phyloP scores from a whole-genome alignment of 1,140 invertebrate genomes.

The Onthophagus taurus region DNA sequence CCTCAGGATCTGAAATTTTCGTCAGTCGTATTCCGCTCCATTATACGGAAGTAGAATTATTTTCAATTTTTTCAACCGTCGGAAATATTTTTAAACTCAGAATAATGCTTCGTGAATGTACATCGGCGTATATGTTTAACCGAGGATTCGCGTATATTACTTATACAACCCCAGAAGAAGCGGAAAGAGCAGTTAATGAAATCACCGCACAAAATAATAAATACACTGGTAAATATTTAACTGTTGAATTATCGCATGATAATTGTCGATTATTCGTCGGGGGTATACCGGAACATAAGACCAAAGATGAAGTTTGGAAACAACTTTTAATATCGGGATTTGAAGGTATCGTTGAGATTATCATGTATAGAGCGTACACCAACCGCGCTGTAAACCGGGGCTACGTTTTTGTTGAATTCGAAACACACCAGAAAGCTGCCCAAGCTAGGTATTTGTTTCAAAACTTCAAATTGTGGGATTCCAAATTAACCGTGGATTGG shows the following conservation, averaged over 20 bases:
- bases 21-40: slow-evolving; percentile 2
- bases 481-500: slow-evolving; percentile 1
- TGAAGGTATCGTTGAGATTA: background rate
- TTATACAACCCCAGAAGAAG: background rate
- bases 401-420: slow-evolving; percentile 6
- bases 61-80: slow-evolving; percentile 1
- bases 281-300: slow-evolving; percentile 5
- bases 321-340: background rate
- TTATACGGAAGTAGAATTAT: background rate
- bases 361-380: slow-evolving; percentile 7
- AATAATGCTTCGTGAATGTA: background rate
- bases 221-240: background rate
- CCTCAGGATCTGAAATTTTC: background rate
- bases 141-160: background rate
- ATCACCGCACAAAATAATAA: background rate
- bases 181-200: background rate
- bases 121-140: background rate
- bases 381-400: background rate
- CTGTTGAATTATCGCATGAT: background rate
- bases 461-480: background rate
- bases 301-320: slow-evolving; percentile 6
- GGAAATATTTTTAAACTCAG: slow-evolving; percentile 4
- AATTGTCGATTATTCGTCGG: slow-evolving; percentile 5
- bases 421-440: background rate
- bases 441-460: background rate